Evolutionary conservation across 2,888 invertebrate genomes (phyloP).

Genomic region (Cephus spinipes): DNA sequence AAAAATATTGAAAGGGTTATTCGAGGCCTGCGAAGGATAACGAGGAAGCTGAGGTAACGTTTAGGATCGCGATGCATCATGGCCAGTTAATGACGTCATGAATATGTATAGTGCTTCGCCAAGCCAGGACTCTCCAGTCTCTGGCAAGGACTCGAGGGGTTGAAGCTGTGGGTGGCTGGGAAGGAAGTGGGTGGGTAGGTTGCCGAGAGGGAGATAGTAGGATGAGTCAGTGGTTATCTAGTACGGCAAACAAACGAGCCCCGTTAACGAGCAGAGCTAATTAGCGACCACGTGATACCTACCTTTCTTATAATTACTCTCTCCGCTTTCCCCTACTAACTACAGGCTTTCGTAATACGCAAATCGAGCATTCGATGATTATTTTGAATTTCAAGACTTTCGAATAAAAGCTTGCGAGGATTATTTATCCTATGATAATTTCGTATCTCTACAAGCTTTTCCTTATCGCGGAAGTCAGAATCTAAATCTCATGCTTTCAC

Average conservation of each 20-base stretch:
- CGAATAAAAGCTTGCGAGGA: too few relatives aligned
- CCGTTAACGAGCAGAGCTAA: not conserved
- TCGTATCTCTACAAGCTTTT: too few relatives aligned
- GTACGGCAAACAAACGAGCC: not conserved
- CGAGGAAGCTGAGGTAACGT: constrained; percentile 48
- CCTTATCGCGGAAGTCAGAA: too few relatives aligned
- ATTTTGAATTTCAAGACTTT: too few relatives aligned
- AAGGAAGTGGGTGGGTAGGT: not conserved
- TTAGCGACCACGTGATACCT: not conserved
- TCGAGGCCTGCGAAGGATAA: not conserved
- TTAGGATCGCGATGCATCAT: constrained; percentile 58
- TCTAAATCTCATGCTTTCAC: not conserved
- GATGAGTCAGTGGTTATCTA: not conserved
- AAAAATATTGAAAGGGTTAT: not conserved
- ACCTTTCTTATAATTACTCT: not conserved
- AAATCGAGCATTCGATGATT: not conserved
- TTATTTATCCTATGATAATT: too few relatives aligned
- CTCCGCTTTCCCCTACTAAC: not conserved
- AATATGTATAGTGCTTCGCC: constrained; percentile 46
- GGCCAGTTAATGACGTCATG: constrained; percentile 59
- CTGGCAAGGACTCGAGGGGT: not conserved
- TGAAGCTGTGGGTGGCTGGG: not conserved
- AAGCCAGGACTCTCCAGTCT: not conserved
- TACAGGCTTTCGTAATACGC: not conserved
- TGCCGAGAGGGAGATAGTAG: not conserved